Evolutionary conservation across 2,888 invertebrate genomes (phyloP).

Genomic region (Rhogogaster chlorosoma): DNA sequence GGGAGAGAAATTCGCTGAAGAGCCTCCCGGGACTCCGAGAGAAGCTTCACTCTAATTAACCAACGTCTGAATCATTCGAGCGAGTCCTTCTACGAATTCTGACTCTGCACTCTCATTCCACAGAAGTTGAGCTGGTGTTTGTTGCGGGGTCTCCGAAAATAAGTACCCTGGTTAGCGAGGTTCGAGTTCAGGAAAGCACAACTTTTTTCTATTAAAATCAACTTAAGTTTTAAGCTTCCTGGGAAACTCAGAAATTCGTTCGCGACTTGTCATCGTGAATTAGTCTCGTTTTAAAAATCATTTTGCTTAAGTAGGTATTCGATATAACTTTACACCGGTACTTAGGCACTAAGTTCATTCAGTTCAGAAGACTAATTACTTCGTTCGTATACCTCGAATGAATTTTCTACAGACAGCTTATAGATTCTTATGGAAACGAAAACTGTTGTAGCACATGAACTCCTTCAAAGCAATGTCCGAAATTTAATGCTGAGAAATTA

Average conservation of each 20-base stretch:
- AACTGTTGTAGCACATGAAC: neutral
- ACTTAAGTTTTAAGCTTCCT: neutral
- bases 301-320: neutral
- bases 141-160: slow-evolving; percentile 9
- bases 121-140: neutral
- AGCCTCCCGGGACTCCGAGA: slow-evolving; percentile 26
- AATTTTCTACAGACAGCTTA: neutral
- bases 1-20: slow-evolving; percentile 35
- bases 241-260: neutral
- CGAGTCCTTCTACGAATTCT: slow-evolving; percentile 24
- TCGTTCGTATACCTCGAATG: neutral
- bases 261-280: neutral
- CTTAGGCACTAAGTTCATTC: neutral
- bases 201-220: neutral
- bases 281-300: neutral
- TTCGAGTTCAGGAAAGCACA: neutral
- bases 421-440: neutral
- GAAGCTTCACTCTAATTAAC: slow-evolving; percentile 41
- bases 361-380: neutral
- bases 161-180: neutral
- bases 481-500: neutral
- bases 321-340: neutral
- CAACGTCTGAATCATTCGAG: slow-evolving; percentile 48
- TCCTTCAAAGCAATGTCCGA: neutral
- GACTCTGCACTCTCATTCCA: slow-evolving; percentile 2